Conservation (phyloP, 2,113 vertebrate species). For the Penelope pileata region DNA sequence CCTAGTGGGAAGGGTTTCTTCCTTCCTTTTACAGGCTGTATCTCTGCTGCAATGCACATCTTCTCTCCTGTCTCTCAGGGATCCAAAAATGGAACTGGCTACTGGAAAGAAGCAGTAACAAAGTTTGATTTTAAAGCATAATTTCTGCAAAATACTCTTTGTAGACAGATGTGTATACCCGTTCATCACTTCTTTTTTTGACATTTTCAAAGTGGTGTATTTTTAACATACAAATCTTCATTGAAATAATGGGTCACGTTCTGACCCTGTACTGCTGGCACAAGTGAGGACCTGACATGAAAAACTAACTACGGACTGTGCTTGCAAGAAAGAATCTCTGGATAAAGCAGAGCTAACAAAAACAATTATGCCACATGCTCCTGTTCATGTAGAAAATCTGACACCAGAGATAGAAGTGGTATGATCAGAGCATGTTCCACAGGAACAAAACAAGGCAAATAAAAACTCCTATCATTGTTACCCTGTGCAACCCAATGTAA, state of each 20-base stretch:
- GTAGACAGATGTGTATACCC: background rate
- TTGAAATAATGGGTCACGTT: background rate
- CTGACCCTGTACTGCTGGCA: background rate
- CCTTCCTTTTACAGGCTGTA: background rate
- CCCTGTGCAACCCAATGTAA: background rate
- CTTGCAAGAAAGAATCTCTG: background rate
- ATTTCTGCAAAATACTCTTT: background rate
- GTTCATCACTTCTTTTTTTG: background rate
- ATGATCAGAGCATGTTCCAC: background rate
- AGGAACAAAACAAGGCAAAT: background rate
- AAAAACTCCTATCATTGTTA: background rate
- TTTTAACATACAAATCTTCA: background rate
- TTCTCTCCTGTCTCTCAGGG: background rate
- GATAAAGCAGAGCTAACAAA: background rate
- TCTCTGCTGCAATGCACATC: background rate
- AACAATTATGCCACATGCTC: background rate
- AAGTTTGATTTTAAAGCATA: background rate
- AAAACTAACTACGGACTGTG: background rate
- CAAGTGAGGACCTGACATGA: background rate
- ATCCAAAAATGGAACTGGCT: background rate
- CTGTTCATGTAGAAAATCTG: background rate
- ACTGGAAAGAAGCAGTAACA: background rate
- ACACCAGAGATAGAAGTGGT: background rate
- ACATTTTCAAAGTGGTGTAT: background rate
- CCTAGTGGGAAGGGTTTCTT: background rate